Conservation (phyloP, 2,888 invertebrate species). For the Cantharis nigra region DNA sequence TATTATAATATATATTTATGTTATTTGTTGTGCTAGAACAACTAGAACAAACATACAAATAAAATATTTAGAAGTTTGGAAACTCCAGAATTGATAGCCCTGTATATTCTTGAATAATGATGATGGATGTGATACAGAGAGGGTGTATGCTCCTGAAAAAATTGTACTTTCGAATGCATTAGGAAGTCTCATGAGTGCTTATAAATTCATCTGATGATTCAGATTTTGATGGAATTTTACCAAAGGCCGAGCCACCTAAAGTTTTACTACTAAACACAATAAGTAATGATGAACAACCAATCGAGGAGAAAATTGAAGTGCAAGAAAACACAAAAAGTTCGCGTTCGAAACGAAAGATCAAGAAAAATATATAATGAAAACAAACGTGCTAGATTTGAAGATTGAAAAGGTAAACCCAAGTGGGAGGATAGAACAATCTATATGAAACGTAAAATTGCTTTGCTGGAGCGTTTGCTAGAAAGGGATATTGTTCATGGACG, state of each 20-base stretch:
- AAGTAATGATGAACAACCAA: constrained; percentile 58
- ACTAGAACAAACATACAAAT: too few species aligned
- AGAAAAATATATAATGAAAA: constrained; percentile 36
- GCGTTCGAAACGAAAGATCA: constrained; percentile 20
- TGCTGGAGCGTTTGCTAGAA: constrained; percentile 73
- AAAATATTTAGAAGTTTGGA: too few species aligned
- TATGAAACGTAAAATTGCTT: constrained; percentile 58
- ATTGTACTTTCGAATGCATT: constrained; percentile 60
- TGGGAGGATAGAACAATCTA: neutral
- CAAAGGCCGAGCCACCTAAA: constrained; percentile 5
- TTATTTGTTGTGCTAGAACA: too few species aligned
- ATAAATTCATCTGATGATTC: constrained; percentile 61
- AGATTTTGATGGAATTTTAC: constrained; percentile 37
- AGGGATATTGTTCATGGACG: constrained; percentile 84
- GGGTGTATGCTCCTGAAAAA: constrained; percentile 5
- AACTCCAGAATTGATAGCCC: too few species aligned
- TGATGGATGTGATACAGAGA: constrained; percentile 45
- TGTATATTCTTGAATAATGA: too few species aligned
- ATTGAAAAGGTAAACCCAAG: constrained; percentile 2
- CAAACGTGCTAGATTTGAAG: constrained; percentile 37
- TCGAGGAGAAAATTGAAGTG: constrained; percentile 35
- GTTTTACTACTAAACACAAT: neutral
- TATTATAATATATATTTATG: too few species aligned
- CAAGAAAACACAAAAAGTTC: neutral
- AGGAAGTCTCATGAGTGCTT: constrained; percentile 62